Percentiles rank a stretch among this genome's conserved stretches.
Conservation (phyloP, 2,113 vertebrate species). For the Heterotilapia buettikoferi region DNA sequence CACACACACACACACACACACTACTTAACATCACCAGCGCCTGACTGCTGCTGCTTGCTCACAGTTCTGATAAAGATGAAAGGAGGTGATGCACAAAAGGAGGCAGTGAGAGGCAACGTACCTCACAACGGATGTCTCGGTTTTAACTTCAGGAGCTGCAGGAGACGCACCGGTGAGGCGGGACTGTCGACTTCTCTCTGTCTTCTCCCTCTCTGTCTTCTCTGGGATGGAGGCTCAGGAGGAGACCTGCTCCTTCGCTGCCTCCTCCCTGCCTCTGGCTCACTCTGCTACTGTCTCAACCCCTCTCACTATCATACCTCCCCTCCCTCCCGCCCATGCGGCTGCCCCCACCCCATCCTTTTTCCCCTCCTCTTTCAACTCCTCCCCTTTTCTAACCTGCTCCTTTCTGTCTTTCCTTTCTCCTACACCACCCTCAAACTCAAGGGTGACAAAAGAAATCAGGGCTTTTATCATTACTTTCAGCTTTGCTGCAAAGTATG, state of each 20-base stretch:
- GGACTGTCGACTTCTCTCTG: constrained; percentile 1
- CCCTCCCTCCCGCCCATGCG: constrained; percentile 29
- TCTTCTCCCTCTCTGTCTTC: constrained; percentile 27
- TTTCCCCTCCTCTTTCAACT: constrained; percentile 7
- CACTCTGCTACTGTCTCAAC: constrained; percentile 48
- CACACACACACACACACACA: not conserved
- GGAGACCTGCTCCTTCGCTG: constrained; percentile 41
- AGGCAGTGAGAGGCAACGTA: constrained; percentile 24
- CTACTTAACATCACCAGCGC: not conserved
- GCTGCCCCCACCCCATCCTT: not conserved
- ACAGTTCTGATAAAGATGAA: not conserved
- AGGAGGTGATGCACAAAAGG: not conserved
- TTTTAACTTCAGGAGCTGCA: constrained; percentile 27
- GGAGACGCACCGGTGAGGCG: not conserved
- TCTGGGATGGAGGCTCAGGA: constrained; percentile 40
- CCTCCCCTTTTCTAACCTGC: constrained; percentile 49
- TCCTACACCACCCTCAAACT: constrained; percentile 26
- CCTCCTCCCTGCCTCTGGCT: constrained; percentile 51
- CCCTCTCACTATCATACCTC: constrained; percentile 62
- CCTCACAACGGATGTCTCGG: constrained; percentile 30
- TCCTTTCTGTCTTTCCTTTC: constrained; percentile 6
- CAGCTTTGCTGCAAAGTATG: not conserved
- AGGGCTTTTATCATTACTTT: not conserved
- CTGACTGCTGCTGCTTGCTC: constrained; percentile 3
- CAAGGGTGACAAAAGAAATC: constrained; percentile 17